Evolutionary conservation across 2,797 vertebrate species (phyloP).

Genomic region (Lacerta agilis): DNA sequence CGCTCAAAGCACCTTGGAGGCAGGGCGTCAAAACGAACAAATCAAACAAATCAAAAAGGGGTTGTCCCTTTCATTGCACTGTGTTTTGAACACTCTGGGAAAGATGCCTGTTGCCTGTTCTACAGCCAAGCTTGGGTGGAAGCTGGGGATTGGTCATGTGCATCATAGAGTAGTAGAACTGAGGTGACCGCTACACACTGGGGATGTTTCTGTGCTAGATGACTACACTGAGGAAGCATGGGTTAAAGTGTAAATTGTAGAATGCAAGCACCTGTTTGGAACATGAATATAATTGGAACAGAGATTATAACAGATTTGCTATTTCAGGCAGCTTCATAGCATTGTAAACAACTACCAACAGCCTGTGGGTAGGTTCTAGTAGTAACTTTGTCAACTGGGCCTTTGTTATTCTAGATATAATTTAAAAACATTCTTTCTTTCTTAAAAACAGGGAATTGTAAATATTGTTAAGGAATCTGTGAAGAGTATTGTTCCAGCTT

Average conservation of each 20-base stretch:
- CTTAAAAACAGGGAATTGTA: constrained; percentile 85
- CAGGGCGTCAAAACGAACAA: background rate
- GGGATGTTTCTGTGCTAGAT: background rate
- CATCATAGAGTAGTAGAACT: background rate
- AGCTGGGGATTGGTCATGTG: background rate
- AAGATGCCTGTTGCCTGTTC: background rate
- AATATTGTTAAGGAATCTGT: constrained; percentile 95
- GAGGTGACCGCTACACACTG: background rate
- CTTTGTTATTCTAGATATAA: background rate
- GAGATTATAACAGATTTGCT: background rate
- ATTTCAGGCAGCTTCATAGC: background rate
- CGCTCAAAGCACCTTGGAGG: background rate
- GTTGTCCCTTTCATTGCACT: background rate
- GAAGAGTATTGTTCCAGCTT: constrained; percentile 96
- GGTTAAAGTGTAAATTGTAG: background rate
- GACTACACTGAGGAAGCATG: background rate
- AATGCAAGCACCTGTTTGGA: background rate
- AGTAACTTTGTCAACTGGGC: background rate
- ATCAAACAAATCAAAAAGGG: too few relatives aligned
- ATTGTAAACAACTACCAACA: constrained; percentile 10
- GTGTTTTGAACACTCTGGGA: background rate
- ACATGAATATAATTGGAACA: background rate
- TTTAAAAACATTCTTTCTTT: background rate
- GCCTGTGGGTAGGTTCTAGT: background rate
- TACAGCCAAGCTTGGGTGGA: background rate